Evolutionary conservation across 1,140 invertebrate genomes (phyloP), one percentile per base, ranked within the genome.

Genomic region (Sminthurides bifidus): DNA sequence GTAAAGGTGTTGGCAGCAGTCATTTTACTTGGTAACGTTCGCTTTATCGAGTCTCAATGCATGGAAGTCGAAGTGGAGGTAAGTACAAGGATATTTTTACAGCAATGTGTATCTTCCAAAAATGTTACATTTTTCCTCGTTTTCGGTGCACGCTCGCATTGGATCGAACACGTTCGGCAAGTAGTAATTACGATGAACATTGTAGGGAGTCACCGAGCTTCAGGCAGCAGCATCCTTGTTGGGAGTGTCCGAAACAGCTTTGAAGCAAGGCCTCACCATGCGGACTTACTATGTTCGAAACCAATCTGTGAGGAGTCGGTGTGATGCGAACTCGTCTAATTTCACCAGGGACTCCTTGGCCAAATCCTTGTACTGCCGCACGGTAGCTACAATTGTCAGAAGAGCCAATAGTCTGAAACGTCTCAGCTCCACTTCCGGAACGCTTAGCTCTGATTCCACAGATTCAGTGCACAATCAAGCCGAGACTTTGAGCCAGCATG

Each of bases 311-410:
- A 85, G 85, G 69, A 87, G 85, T 2, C 77, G 84, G 52, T 87
- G 85, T 66, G 85, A 88, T 68, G 81, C 83, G 26, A 84, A 85
- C 63, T 82, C 85, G 80, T 84, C 86, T 10, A 86, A 87, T 64
- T 81, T 83, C 74, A 90, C 85, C 10, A 75, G 89, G 62, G 89
- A 94, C 72, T 84, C 86, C 43, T 73, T 94, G 38, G 88, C 90
- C 1, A 93, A 93, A 74, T 90, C 91, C 10, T 73, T 95, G 12
- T 95, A 94, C 69, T 92, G 87, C 68, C 81, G 92, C 46, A 93
- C 90, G 1, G 87, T 95, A n/a, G 88, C 89, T 4, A 92, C 90
- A 4, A 93, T 95, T 63, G 87, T 94, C 5, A 75, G 89, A 26
- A 75, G 90, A 65, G 89, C 91, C 19, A 95, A 95, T 68, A 93